phyloP scores from a whole-genome alignment of 2,888 invertebrate genomes.

The Lasioglossum villosulum region DNA sequence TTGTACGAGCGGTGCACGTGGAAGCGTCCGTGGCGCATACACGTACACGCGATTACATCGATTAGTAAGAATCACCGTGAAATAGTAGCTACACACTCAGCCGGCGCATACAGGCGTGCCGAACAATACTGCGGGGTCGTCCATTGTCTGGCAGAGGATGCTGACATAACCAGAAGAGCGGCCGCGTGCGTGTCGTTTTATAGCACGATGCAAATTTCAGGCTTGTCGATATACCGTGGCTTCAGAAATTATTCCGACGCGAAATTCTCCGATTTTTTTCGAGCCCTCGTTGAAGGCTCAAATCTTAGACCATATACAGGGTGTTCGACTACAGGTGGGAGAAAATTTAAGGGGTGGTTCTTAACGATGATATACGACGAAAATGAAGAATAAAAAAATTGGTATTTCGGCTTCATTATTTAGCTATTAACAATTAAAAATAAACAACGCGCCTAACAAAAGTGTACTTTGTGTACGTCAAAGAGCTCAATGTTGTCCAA shows the following conservation, averaged over 20 bases:
- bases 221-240: conserved; percentile 29
- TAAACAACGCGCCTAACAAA: too few relatives aligned
- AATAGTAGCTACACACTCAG: conserved; percentile 73
- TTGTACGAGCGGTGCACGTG: conserved; percentile 42
- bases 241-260: not conserved
- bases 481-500: too few relatives aligned
- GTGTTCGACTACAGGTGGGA: too few relatives aligned
- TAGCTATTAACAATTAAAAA: too few relatives aligned
- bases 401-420: too few relatives aligned
- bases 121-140: conserved; percentile 81
- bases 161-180: conserved; percentile 82
- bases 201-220: conserved; percentile 49
- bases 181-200: conserved; percentile 67
- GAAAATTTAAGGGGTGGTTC: too few relatives aligned
- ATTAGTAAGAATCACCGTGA: conserved; percentile 79
- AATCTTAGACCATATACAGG: too few relatives aligned
- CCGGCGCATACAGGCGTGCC: conserved; percentile 67
- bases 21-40: conserved; percentile 24
- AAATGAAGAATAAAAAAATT: too few relatives aligned
- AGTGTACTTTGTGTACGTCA: too few relatives aligned
- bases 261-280: not conserved
- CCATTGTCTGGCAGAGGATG: conserved; percentile 83
- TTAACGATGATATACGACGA: too few relatives aligned
- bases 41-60: conserved; percentile 74
- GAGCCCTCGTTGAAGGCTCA: not conserved